phyloP scores from a whole-genome alignment of 2,888 invertebrate species.

The Ernsta delagoae region DNA sequence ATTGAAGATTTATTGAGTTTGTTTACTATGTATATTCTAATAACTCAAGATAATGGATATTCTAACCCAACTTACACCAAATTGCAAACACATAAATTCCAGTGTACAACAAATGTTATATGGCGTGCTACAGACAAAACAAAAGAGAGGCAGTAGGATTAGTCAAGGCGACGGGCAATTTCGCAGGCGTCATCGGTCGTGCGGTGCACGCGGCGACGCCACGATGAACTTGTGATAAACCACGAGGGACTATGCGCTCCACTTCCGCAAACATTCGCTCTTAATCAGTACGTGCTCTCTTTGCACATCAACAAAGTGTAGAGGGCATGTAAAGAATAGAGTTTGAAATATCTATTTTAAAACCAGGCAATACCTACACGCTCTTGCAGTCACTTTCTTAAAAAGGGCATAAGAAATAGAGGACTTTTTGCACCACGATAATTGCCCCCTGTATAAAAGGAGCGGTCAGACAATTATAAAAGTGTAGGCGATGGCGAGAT shows the following conservation, averaged over 20 bases:
- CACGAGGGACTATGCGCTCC: slow-evolving; percentile 40
- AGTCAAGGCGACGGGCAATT: slow-evolving; percentile 35
- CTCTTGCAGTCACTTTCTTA: slow-evolving; percentile 24
- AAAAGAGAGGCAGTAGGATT: slow-evolving; percentile 35
- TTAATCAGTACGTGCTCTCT: slow-evolving; percentile 48
- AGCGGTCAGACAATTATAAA: slow-evolving; percentile 39
- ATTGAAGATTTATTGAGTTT: too few species aligned
- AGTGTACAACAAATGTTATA: slow-evolving; percentile 25
- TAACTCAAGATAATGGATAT: too few species aligned
- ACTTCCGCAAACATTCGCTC: slow-evolving; percentile 46
- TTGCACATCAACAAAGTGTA: slow-evolving; percentile 32
- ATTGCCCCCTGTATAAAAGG: slow-evolving; percentile 32
- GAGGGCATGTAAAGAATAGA: too few species aligned
- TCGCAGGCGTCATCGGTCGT: slow-evolving; percentile 42
- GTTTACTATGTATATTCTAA: too few species aligned
- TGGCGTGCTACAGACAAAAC: slow-evolving; percentile 34
- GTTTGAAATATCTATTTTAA: slow-evolving; percentile 3
- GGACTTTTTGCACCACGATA: slow-evolving; percentile 25
- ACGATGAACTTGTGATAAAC: slow-evolving; percentile 46
- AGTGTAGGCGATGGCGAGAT: slow-evolving; percentile 35
- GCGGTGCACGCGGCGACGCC: slow-evolving; percentile 37
- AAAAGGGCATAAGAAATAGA: slow-evolving; percentile 29
- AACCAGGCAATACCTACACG: neutral
- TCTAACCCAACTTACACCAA: too few species aligned
- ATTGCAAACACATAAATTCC: slow-evolving; percentile 28